Evolutionary conservation across 1,140 invertebrate species (phyloP).

Genomic region (Nephila pilipes): DNA sequence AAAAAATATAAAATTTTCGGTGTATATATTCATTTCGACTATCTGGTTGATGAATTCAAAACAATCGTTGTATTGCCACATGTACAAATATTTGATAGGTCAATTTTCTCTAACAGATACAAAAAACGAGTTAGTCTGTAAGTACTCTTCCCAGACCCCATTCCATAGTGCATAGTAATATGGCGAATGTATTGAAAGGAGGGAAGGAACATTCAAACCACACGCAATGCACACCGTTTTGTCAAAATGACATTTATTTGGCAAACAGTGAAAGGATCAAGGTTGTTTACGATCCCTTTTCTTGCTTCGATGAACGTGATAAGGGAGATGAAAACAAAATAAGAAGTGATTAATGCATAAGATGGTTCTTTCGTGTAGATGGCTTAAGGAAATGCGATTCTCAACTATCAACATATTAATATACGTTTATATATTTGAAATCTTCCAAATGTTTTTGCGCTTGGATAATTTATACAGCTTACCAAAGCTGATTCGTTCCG

Average conservation of each 20-base stretch:
- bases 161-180: neutral
- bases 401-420: neutral
- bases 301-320: neutral
- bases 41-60: no score
- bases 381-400: neutral
- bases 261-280: slow-evolving; percentile 50
- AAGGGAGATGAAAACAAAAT: neutral
- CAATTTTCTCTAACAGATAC: no score
- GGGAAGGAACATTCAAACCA: neutral
- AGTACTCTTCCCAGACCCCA: neutral
- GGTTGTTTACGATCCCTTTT: slow-evolving; percentile 42
- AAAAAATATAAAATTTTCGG: no score
- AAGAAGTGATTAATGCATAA: neutral
- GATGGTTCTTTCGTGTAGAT: neutral
- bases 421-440: neutral
- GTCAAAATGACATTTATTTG: slow-evolving; percentile 4
- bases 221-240: slow-evolving; percentile 2
- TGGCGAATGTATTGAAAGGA: neutral
- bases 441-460: neutral
- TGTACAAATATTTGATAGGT: no score
- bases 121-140: no score
- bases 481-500: neutral
- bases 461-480: neutral
- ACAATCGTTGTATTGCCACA: no score
- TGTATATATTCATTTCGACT: no score